phyloP scores from a whole-genome alignment of 2,797 vertebrate species.

The Pangasius mekongensis region DNA sequence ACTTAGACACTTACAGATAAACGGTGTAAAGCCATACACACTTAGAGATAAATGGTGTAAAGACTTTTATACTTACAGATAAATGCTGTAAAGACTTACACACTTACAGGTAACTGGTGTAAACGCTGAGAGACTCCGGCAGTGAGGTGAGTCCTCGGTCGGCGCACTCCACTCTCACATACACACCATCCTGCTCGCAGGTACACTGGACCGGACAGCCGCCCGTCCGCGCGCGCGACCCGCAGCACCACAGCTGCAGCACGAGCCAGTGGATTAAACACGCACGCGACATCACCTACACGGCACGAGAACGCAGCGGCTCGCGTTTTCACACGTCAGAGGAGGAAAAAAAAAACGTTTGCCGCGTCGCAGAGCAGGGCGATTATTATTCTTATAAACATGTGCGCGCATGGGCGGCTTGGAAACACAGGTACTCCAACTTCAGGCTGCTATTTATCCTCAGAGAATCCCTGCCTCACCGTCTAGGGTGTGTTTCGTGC shows the following conservation, averaged over 20 bases:
- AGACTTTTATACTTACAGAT: not conserved
- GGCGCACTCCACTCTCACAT: slow-evolving; percentile 77
- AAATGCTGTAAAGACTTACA: not conserved
- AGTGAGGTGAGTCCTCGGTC: slow-evolving; percentile 75
- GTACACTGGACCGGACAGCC: slow-evolving; percentile 74
- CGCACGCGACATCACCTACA: slow-evolving; percentile 1
- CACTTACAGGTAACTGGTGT: slow-evolving; percentile 63
- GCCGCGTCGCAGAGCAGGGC: too few relatives aligned
- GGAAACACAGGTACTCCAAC: not conserved
- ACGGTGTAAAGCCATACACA: too few relatives aligned
- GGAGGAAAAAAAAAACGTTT: not conserved
- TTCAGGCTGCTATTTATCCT: not conserved
- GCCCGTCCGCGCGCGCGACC: not conserved
- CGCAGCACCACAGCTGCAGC: slow-evolving; percentile 14
- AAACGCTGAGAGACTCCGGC: slow-evolving; percentile 77
- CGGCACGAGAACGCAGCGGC: not conserved
- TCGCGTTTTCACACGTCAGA: not conserved
- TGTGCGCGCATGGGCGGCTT: not conserved
- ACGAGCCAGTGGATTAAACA: not conserved
- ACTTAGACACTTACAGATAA: too few relatives aligned
- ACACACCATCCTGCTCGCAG: slow-evolving; percentile 73
- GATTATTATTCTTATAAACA: not conserved
- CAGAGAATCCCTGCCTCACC: not conserved
- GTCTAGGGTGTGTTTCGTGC: not conserved
- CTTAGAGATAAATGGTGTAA: not conserved